Conservation (phyloP, 1,140 invertebrate genomes). For the Euwallacea similis region DNA sequence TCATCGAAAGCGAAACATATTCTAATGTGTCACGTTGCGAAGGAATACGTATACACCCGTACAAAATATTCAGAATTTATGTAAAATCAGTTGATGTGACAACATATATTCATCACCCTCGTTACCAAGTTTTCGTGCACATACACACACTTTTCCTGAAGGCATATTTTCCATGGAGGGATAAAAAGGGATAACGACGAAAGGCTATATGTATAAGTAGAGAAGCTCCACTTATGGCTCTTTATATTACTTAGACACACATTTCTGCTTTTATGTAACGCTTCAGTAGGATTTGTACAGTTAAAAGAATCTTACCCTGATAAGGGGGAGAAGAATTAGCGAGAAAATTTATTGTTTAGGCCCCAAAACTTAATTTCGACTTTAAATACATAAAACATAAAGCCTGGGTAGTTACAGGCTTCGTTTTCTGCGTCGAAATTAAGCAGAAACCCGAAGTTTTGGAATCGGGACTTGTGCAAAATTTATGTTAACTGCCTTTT, state of each 20-base stretch:
- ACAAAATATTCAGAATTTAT: not conserved
- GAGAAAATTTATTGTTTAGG: no score
- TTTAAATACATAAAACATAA: slow-evolving; percentile 36
- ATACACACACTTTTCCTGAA: not conserved
- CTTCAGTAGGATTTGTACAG: not conserved
- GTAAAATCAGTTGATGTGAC: slow-evolving; percentile 3
- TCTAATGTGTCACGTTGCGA: no score
- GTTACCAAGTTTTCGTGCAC: not conserved
- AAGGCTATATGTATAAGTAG: not conserved
- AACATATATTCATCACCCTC: slow-evolving; percentile 5
- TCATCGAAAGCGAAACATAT: no score
- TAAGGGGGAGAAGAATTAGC: no score
- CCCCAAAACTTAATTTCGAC: slow-evolving; percentile 18
- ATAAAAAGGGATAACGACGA: slow-evolving; percentile 3
- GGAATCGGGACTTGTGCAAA: slow-evolving; percentile 18
- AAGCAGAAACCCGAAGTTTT: slow-evolving; percentile 25
- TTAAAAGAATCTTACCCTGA: not conserved
- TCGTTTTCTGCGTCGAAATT: slow-evolving; percentile 31
- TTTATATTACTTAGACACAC: not conserved
- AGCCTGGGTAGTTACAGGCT: not conserved
- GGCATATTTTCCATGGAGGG: not conserved
- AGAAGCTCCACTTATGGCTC: not conserved
- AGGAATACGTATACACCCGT: no score
- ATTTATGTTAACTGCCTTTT: slow-evolving; percentile 36
- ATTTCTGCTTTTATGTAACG: not conserved